A percentile compares a stretch with the other conserved stretches of the same genome.
Conservation (phyloP, 2,113 vertebrate genomes). For the Lasiurus cinereus region DNA sequence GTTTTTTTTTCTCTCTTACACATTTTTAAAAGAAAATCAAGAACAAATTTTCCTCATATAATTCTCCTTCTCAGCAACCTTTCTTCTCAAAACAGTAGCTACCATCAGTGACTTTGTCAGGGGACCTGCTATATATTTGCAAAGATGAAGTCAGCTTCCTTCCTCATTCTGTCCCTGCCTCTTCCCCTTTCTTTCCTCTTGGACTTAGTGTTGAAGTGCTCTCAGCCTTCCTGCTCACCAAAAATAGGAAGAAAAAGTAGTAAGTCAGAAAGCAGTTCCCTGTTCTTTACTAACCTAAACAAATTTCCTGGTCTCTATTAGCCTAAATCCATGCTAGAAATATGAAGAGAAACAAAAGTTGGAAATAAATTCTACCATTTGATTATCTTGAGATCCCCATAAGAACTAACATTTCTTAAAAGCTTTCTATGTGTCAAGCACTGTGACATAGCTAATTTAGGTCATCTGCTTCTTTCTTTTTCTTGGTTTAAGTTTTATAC, state of each 20-base stretch:
- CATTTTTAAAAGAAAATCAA: conserved; percentile 47
- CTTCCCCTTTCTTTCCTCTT: not conserved
- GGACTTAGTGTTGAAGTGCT: not conserved
- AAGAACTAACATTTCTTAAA: conserved; percentile 3
- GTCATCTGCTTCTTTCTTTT: conserved; percentile 1
- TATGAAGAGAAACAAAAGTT: conserved; percentile 40
- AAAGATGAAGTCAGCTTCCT: not conserved
- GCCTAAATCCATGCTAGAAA: not conserved
- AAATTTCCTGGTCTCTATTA: not conserved
- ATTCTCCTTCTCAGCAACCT: not conserved
- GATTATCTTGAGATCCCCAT: not conserved
- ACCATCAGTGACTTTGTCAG: not conserved
- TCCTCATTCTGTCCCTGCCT: not conserved
- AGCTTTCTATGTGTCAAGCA: not conserved
- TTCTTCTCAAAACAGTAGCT: conserved; percentile 9
- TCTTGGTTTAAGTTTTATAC: conserved; percentile 18
- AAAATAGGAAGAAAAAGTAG: not conserved
- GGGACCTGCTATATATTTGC: not conserved
- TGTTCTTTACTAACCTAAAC: not conserved
- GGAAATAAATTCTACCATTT: conserved; percentile 8
- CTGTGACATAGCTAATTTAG: not conserved
- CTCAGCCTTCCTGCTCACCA: not conserved
- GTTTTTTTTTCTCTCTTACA: not conserved
- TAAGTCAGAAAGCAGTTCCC: not conserved
- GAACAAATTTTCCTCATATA: conserved; percentile 30